A percentile compares a stretch with the other conserved stretches of the same genome.
These are phyloP conservation scores for Cylindroiulus punctatus DNA, from an alignment of 2,888 invertebrate species.

Conservation along the genomic window DNA sequence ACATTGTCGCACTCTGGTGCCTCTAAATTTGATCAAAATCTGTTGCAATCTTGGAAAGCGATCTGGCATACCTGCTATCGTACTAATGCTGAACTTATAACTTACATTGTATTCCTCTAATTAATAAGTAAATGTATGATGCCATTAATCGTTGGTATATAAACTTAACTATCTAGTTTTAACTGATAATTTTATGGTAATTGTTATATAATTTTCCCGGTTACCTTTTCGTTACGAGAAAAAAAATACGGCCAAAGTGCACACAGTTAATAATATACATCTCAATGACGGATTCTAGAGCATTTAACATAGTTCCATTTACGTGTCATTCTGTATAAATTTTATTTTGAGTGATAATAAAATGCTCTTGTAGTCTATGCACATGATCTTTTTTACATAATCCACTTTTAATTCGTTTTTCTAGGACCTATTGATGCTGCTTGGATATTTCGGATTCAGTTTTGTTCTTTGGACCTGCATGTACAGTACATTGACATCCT, in stretches of 20 bases:
- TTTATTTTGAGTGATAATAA: conserved; percentile 47
- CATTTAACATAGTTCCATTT: conserved; percentile 40
- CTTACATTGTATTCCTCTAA: neutral
- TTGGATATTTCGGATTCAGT: neutral
- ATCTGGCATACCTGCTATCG: neutral
- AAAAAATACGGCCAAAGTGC: conserved; percentile 37
- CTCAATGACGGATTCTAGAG: conserved; percentile 47
- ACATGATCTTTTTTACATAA: conserved; percentile 4
- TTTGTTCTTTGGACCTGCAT: neutral
- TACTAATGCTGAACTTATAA: conserved; percentile 1
- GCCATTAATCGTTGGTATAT: neutral
- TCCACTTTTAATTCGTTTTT: neutral
- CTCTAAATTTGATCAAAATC: neutral
- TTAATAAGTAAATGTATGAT: neutral
- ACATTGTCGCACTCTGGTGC: neutral
- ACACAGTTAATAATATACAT: conserved; percentile 30
- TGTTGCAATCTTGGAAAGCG: neutral
- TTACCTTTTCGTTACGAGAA: neutral
- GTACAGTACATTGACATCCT: neutral
- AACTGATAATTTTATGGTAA: neutral
- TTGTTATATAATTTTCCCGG: neutral
- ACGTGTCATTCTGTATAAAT: conserved; percentile 45
- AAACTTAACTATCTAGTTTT: neutral
- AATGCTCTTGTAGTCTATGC: conserved; percentile 47
- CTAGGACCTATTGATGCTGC: neutral